phyloP scores from a whole-genome alignment of 2,888 invertebrate genomes.

The Stenurella melanura region DNA sequence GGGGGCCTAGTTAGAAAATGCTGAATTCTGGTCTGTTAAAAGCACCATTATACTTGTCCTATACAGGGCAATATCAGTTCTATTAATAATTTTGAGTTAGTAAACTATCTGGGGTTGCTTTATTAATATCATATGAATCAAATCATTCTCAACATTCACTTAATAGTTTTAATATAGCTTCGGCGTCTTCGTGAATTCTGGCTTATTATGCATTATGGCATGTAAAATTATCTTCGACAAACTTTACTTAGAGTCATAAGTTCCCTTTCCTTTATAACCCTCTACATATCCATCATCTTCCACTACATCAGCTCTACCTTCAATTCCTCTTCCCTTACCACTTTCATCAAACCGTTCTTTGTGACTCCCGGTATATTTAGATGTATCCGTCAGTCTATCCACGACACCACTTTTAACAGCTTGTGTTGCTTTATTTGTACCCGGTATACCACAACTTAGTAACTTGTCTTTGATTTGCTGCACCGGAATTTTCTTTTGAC shows the following conservation, averaged over 20 bases:
- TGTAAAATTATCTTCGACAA: too few relatives aligned
- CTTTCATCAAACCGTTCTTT: constrained; percentile 88
- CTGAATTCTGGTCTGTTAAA: too few relatives aligned
- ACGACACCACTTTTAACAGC: constrained; percentile 77
- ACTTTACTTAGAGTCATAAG: background rate
- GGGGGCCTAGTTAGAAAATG: too few relatives aligned
- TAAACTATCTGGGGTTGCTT: too few relatives aligned
- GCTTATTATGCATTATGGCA: too few relatives aligned
- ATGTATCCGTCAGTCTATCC: constrained; percentile 87
- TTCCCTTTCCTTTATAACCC: constrained; percentile 80
- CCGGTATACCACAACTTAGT: constrained; percentile 81
- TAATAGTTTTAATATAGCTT: background rate
- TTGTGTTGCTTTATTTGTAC: constrained; percentile 64
- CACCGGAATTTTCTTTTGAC: constrained; percentile 84
- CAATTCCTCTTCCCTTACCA: constrained; percentile 88
- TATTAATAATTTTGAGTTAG: too few relatives aligned
- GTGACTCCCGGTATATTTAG: constrained; percentile 89
- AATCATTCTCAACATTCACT: too few relatives aligned
- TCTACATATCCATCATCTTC: constrained; percentile 87
- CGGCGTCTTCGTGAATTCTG: too few relatives aligned
- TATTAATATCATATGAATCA: too few relatives aligned
- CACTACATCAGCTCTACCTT: constrained; percentile 86
- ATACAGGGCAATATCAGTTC: too few relatives aligned
- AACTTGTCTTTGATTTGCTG: constrained; percentile 86
- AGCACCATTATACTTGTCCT: too few relatives aligned